Conservation (phyloP, 2,113 vertebrate genomes). For the Gymnogyps californianus region DNA sequence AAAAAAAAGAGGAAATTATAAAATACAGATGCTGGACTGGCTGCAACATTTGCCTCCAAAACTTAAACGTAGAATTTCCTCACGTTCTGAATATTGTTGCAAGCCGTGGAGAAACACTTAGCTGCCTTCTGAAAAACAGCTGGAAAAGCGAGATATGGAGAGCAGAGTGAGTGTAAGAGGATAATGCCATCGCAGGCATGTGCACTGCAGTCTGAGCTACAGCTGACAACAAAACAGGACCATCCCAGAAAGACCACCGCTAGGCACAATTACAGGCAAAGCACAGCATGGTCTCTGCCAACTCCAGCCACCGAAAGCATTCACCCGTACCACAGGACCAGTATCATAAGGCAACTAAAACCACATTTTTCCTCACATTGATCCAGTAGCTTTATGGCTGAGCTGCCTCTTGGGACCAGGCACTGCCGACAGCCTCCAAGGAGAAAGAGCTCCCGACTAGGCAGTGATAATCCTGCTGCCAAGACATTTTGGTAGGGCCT, state of each 20-base stretch:
- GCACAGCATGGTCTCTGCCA: not conserved
- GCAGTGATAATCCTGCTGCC: not conserved
- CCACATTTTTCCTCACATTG: not conserved
- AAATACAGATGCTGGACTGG: not conserved
- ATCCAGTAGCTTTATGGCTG: not conserved
- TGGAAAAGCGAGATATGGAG: not conserved
- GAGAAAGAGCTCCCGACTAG: not conserved
- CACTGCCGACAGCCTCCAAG: not conserved
- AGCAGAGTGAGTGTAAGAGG: not conserved
- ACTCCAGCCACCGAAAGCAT: not conserved
- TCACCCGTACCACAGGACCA: rapidly evolving
- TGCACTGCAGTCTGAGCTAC: not conserved
- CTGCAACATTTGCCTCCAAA: not conserved
- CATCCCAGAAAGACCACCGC: not conserved
- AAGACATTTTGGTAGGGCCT: not conserved
- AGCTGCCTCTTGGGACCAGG: not conserved
- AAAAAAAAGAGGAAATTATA: not conserved
- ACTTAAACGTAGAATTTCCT: not conserved
- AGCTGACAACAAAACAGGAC: not conserved
- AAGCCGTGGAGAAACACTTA: not conserved
- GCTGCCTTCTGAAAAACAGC: not conserved
- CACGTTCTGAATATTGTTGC: not conserved
- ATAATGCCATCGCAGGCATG: not conserved
- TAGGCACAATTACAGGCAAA: not conserved
- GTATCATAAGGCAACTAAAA: not conserved